phyloP scores from a whole-genome alignment of 2,888 invertebrate genomes.

The Platypus cylindrus region DNA sequence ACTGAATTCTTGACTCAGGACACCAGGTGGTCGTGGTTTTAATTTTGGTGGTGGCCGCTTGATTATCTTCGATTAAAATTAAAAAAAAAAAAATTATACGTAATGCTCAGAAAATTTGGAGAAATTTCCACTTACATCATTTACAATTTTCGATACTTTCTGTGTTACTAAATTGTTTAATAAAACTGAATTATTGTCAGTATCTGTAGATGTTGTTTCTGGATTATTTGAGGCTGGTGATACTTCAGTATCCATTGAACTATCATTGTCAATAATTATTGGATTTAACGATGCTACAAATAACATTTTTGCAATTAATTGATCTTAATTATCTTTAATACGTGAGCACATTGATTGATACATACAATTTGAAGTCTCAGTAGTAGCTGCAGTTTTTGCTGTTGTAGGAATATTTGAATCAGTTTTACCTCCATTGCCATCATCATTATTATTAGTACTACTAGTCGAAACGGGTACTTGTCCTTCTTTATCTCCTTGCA shows the following conservation, averaged over 20 bases:
- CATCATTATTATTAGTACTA: background rate
- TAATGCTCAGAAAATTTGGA: background rate
- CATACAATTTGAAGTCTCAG: no score
- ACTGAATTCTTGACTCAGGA: constrained; percentile 34
- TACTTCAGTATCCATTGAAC: no score
- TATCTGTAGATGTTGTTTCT: constrained; percentile 6
- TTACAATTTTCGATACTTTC: constrained; percentile 25
- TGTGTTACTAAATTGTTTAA: constrained; percentile 26
- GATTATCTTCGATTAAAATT: no score
- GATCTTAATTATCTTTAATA: no score
- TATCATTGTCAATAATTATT: no score
- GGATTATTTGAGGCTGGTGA: constrained; percentile 4
- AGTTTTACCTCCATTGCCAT: background rate
- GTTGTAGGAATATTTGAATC: background rate
- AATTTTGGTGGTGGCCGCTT: constrained; percentile 33
- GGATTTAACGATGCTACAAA: no score
- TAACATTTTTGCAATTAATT: no score
- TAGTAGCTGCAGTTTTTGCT: background rate
- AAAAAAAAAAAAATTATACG: constrained; percentile 4
- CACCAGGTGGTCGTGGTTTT: constrained; percentile 36
- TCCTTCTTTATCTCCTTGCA: constrained; percentile 21
- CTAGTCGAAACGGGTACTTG: no score
- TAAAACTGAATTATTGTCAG: constrained; percentile 22
- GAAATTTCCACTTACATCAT: constrained; percentile 16
- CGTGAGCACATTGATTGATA: no score